Evolutionary conservation across 1,140 invertebrate species (phyloP).

Genomic region (Matsumurasca onukii): DNA sequence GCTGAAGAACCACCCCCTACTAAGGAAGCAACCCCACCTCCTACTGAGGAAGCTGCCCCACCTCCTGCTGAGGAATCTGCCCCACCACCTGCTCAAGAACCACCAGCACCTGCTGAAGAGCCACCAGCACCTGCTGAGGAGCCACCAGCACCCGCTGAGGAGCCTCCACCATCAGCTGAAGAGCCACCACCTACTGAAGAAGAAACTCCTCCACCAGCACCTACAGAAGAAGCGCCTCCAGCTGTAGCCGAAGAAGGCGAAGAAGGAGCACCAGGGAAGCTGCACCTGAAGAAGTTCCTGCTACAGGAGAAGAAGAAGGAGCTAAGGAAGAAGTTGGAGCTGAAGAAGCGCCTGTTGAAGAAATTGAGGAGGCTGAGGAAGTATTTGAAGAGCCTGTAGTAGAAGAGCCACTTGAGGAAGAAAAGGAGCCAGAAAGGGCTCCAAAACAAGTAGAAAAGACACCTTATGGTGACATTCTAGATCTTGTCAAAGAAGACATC

Average conservation of each 20-base stretch:
- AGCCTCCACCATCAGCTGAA: not conserved
- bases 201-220: slow-evolving; percentile 1
- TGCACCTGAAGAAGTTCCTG: not conserved
- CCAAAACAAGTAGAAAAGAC: not conserved
- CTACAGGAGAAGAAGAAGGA: not conserved
- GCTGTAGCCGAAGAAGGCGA: not conserved
- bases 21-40: not conserved
- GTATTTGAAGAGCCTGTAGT: not conserved
- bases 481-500: not conserved
- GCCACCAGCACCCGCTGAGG: not conserved
- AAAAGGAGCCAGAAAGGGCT: not conserved
- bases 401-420: not conserved
- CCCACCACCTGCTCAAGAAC: not conserved
- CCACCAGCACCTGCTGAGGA: not conserved
- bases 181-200: slow-evolving; percentile 7
- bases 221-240: not conserved
- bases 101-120: not conserved
- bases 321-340: not conserved
- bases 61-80: not conserved
- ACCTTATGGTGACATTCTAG: not conserved
- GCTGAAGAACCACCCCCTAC: not conserved
- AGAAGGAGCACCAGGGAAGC: not conserved
- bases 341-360: slow-evolving; percentile 1
- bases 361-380: not conserved
- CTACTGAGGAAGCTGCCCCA: not conserved